Evolutionary conservation across 30 jellyfish, hydroid and myxozoan species (phyloP), one percentile per base, ranked within the genome.

Genomic region (Turritopsis rubra): DNA sequence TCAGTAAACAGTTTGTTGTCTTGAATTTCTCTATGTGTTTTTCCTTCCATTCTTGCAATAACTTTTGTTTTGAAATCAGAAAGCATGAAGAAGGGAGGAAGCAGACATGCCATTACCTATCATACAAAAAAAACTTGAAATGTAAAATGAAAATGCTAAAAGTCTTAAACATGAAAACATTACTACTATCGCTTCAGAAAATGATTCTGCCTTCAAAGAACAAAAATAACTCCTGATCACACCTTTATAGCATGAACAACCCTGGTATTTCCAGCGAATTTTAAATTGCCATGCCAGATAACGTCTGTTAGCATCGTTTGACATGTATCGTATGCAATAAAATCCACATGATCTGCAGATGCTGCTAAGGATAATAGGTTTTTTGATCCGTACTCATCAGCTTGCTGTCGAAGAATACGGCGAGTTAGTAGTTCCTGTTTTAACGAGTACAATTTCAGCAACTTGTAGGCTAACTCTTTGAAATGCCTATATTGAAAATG

Each of bases 211-310:
- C n/a, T n/a, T n/a, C n/a, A n/a, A n/a, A n/a, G n/a, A n/a, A n/a
- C 13, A 13, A 3, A 41, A 5, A 13, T 41, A 5, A 5, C 60
- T 41, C 60, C 5, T 41, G 60, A 3, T 13, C 60, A 3, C 13
- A 68, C 77, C 77, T 68, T 23, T 8, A 68, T 23, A 8, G 77
- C 21, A 68, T 68, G 77, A n/a, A 68, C 23, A 1, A 68, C 30
- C 31, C 31, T 23, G 28, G 77, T 68, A 1, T 68, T 68, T 68
- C 77, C 77, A 68, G 77, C 19, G 30, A 68, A 68, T 27, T 68
- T 68, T 19, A 68, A 68, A n/a, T 27, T 68, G 28, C 77, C 77
- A 68, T 68, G 77, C 77, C 77, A 68, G 9, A 68, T 68, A 9
- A 68, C 77, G 30, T 68, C 77, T n/a, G 28, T 68, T 27, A 68